Evolutionary conservation across 2,113 vertebrate species (phyloP).

Genomic region (Petromus typicus): DNA sequence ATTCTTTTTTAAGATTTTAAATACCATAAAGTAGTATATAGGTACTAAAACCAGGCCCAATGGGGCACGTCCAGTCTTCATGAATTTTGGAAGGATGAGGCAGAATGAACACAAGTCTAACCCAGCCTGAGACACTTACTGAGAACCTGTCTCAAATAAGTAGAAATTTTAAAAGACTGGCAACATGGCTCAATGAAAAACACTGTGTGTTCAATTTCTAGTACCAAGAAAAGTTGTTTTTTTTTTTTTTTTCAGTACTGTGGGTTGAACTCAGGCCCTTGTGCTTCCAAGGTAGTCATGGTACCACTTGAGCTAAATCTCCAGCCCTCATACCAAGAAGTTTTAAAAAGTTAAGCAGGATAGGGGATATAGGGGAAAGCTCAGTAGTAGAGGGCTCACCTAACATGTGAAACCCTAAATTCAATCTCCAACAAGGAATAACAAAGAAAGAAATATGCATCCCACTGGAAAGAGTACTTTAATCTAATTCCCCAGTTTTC

Average conservation of each 20-base stretch:
- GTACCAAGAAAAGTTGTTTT: neutral
- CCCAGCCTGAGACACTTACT: neutral
- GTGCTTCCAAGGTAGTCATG: too few species aligned
- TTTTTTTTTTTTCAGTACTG: too few species aligned
- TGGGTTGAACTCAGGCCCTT: too few species aligned
- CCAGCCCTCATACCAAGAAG: too few species aligned
- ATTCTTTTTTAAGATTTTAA: constrained; percentile 22
- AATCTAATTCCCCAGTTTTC: neutral
- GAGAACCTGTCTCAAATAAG: neutral
- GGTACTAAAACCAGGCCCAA: neutral
- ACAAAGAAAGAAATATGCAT: neutral
- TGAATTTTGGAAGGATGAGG: neutral
- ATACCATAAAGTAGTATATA: neutral
- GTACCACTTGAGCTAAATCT: too few species aligned
- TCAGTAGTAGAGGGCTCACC: neutral
- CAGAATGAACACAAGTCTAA: neutral
- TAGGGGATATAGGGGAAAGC: neutral
- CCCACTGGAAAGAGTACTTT: neutral
- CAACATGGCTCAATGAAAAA: neutral
- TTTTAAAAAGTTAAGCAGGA: neutral
- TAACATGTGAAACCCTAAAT: neutral
- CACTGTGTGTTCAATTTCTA: neutral
- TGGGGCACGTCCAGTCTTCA: neutral
- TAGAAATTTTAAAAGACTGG: neutral
- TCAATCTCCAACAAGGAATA: neutral